Evolutionary conservation across 2,797 vertebrate genomes (phyloP).

Genomic region (Naso thynnoides): DNA sequence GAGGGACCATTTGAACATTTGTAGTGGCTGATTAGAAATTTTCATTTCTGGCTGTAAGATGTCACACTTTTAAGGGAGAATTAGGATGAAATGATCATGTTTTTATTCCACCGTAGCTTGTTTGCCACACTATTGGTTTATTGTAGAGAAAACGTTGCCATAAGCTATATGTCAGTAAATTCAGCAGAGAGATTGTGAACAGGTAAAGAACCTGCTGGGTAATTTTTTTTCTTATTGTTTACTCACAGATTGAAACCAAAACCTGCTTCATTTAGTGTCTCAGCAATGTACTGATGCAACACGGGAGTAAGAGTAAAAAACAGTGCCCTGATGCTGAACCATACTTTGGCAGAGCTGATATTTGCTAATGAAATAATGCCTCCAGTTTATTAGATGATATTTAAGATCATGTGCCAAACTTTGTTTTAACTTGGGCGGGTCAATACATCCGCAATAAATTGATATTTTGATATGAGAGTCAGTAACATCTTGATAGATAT

Average conservation of each 20-base stretch:
- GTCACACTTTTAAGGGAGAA: neutral
- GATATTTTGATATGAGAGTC: too few species aligned
- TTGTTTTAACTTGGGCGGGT: too few species aligned
- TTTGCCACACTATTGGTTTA: slow-evolving; percentile 1
- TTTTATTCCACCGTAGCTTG: neutral
- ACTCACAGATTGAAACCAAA: slow-evolving; percentile 18
- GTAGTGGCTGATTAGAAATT: neutral
- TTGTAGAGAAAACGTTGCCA: neutral
- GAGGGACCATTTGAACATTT: neutral
- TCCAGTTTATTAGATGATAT: too few species aligned
- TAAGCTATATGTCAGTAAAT: neutral
- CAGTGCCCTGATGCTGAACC: slow-evolving; percentile 4
- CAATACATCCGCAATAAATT: too few species aligned
- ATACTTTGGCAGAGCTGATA: slow-evolving; percentile 16
- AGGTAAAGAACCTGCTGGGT: slow-evolving; percentile 15
- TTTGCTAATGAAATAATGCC: slow-evolving; percentile 29
- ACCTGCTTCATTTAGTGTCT: slow-evolving; percentile 26
- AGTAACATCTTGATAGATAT: too few species aligned
- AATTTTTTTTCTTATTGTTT: slow-evolving; percentile 41
- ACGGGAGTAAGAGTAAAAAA: slow-evolving; percentile 36
- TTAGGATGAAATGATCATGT: neutral
- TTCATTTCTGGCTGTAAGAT: neutral
- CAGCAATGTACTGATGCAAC: slow-evolving; percentile 52
- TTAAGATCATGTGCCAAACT: too few species aligned
- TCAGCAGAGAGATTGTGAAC: neutral